Evolutionary conservation across 2,797 vertebrate species (phyloP).

Genomic region (Manis javanica): DNA sequence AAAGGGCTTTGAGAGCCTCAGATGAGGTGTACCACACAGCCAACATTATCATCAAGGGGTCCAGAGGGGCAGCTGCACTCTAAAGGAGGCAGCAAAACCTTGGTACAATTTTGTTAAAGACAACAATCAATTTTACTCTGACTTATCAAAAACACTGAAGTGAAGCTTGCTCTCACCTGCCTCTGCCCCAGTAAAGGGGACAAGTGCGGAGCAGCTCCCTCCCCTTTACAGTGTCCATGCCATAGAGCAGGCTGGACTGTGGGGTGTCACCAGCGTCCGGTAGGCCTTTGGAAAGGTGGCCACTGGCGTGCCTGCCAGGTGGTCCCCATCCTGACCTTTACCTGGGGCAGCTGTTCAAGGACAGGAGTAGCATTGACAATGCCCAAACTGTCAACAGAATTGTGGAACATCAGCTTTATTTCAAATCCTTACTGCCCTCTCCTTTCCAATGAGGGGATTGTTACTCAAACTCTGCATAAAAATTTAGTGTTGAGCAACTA

Average conservation of each 20-base stretch:
- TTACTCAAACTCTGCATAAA: background rate
- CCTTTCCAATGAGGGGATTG: too few species aligned
- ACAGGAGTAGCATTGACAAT: background rate
- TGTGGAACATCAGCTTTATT: too few species aligned
- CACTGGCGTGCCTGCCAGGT: background rate
- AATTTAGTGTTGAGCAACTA: background rate
- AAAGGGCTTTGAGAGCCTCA: background rate
- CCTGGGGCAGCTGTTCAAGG: background rate
- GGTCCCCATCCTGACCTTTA: background rate
- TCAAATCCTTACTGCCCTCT: background rate
- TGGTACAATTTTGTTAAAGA: background rate
- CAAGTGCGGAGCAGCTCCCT: too few species aligned
- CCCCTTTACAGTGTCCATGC: background rate
- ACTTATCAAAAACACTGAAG: background rate
- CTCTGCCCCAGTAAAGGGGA: background rate
- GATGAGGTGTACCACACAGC: background rate
- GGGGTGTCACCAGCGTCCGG: rapidly evolving
- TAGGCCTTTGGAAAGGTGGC: background rate
- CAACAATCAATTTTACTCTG: background rate
- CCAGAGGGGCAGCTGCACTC: too few species aligned
- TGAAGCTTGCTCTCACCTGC: background rate
- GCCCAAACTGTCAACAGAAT: background rate
- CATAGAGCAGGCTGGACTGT: background rate
- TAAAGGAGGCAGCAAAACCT: background rate
- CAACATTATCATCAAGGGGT: background rate